Conservation (phyloP, 2,113 vertebrate genomes). For the Eublepharis macularius region DNA sequence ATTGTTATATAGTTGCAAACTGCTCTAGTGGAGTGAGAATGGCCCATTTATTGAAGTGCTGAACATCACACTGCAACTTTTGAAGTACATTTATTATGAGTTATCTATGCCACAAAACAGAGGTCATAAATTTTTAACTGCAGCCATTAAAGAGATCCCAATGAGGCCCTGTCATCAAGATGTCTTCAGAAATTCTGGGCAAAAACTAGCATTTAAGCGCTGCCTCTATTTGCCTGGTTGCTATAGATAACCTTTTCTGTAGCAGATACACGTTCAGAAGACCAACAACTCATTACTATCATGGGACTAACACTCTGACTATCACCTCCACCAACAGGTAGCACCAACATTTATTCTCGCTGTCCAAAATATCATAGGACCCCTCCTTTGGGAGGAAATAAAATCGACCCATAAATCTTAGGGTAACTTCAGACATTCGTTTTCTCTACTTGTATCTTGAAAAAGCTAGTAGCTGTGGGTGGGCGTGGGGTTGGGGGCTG, state of each 20-base stretch:
- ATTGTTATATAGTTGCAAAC: constrained; percentile 48
- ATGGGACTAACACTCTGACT: too few relatives aligned
- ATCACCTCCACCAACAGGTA: too few relatives aligned
- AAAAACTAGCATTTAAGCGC: constrained; percentile 30
- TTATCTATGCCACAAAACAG: constrained; percentile 29
- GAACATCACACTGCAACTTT: constrained; percentile 44
- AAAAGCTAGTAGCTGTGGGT: neutral
- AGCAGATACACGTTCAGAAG: constrained; percentile 6
- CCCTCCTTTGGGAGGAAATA: too few relatives aligned
- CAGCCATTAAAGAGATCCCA: constrained; percentile 45
- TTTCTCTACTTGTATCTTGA: neutral
- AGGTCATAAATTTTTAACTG: constrained; percentile 62
- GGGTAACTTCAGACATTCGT: neutral
- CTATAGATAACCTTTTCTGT: constrained; percentile 11
- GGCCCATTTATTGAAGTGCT: constrained; percentile 48
- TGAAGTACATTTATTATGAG: constrained; percentile 50
- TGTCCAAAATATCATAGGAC: too few relatives aligned
- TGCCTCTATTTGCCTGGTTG: constrained; percentile 50
- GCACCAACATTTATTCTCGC: too few relatives aligned
- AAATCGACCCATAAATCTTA: too few relatives aligned
- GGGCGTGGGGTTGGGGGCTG: neutral
- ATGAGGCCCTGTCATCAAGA: constrained; percentile 3
- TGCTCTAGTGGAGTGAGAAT: constrained; percentile 40
- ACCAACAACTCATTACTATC: too few relatives aligned
- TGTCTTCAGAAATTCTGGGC: constrained; percentile 32